Evolutionary conservation across 2,113 vertebrate genomes (phyloP).

Genomic region (Podiceps cristatus): DNA sequence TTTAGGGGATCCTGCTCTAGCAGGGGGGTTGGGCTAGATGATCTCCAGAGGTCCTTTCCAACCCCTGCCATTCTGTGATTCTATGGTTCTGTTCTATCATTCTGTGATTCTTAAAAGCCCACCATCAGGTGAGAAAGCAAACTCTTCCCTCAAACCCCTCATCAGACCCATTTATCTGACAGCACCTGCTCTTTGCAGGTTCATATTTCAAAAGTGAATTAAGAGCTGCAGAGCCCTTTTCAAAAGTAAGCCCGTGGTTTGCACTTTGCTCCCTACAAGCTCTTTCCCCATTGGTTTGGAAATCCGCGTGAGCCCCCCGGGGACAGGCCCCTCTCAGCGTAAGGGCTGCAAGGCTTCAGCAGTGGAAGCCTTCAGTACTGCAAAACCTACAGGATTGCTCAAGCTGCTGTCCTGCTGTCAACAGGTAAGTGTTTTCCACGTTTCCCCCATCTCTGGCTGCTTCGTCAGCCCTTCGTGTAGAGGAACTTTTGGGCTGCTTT

Average conservation of each 20-base stretch:
- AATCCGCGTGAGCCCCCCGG: fast-evolving
- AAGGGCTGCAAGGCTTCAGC: not conserved
- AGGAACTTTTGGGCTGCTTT: not conserved
- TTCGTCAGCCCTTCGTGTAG: not conserved
- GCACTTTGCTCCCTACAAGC: not conserved
- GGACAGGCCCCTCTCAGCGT: not conserved
- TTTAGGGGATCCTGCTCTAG: no score
- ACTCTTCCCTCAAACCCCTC: not conserved
- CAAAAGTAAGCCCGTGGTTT: not conserved
- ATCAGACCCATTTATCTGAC: not conserved
- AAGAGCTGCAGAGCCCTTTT: not conserved
- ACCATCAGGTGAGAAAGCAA: not conserved
- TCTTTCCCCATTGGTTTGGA: not conserved
- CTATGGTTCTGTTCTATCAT: no score
- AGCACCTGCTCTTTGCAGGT: not conserved
- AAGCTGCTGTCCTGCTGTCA: not conserved
- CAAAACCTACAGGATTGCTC: not conserved
- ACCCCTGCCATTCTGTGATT: no score
- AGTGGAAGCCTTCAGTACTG: not conserved
- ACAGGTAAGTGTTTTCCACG: not conserved
- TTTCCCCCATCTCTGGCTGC: not conserved
- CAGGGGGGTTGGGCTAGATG: no score
- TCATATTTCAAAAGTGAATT: not conserved
- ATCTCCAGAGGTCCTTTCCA: no score
- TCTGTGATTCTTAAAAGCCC: not conserved